Evolutionary conservation across 2,797 vertebrate genomes (phyloP).

Genomic region (Chaunax sp.): DNA sequence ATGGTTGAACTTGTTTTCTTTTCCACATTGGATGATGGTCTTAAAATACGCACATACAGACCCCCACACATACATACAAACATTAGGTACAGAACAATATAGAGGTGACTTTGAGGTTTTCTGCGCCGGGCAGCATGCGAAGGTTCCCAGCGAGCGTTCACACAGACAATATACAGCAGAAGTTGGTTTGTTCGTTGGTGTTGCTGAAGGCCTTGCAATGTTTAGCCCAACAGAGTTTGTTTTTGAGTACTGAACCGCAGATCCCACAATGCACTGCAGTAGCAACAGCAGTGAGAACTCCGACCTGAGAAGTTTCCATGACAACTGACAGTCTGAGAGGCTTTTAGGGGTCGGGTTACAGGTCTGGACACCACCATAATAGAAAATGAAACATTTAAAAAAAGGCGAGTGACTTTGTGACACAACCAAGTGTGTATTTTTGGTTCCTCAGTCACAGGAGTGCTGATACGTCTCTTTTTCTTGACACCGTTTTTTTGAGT

Average conservation of each 20-base stretch:
- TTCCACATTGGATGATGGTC: constrained; percentile 67
- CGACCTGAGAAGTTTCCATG: constrained; percentile 85
- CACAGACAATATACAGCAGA: constrained; percentile 82
- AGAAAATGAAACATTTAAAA: constrained; percentile 68
- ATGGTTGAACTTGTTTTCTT: constrained; percentile 53
- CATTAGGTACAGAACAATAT: constrained; percentile 83
- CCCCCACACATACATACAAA: constrained; percentile 74
- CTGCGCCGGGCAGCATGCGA: constrained; percentile 81
- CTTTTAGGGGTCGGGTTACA: constrained; percentile 54
- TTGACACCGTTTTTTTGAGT: constrained; percentile 66
- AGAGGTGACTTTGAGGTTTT: constrained; percentile 79
- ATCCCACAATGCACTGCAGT: constrained; percentile 81
- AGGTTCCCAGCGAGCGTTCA: constrained; percentile 79
- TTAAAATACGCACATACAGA: constrained; percentile 76
- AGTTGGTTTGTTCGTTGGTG: constrained; percentile 68
- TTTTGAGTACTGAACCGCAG: constrained; percentile 65
- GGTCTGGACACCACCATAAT: constrained; percentile 63
- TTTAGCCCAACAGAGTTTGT: constrained; percentile 61
- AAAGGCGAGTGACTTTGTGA: constrained; percentile 74
- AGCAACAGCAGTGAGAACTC: constrained; percentile 81
- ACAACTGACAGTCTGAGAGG: constrained; percentile 76
- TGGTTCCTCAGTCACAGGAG: constrained; percentile 70
- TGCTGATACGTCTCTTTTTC: constrained; percentile 38
- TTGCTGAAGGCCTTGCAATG: constrained; percentile 68
- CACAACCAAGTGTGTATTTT: constrained; percentile 68